Evolutionary conservation across 2,888 invertebrate species (phyloP).

Genomic region (Panopea generosa): DNA sequence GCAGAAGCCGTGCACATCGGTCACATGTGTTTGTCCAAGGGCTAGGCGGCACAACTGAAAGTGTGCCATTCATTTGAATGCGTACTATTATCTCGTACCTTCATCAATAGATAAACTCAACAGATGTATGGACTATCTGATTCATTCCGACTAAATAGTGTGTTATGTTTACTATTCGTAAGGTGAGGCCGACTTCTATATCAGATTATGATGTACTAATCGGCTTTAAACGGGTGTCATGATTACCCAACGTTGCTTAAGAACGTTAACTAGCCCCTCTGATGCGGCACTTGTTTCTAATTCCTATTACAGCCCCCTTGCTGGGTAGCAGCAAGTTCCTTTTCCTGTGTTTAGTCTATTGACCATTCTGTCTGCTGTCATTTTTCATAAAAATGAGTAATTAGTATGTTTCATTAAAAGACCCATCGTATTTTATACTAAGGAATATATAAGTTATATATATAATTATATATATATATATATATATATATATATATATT

Average conservation of each 20-base stretch:
- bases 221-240: slow-evolving; percentile 43
- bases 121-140: slow-evolving; percentile 53
- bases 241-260: slow-evolving; percentile 24
- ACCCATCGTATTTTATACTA: no score
- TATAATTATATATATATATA: no score
- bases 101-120: slow-evolving; percentile 50
- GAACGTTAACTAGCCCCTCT: slow-evolving; percentile 17
- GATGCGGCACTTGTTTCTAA: slow-evolving; percentile 34
- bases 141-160: slow-evolving; percentile 53
- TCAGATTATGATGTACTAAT: slow-evolving; percentile 33
- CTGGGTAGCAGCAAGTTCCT: background rate
- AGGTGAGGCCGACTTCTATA: slow-evolving; percentile 31
- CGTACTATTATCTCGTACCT: slow-evolving; percentile 31
- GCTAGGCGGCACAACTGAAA: slow-evolving; percentile 27
- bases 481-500: no score
- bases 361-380: no score
- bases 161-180: slow-evolving; percentile 19
- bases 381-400: no score
- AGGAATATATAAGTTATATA: no score
- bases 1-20: slow-evolving; percentile 25
- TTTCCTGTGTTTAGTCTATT: background rate
- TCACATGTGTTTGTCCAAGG: slow-evolving; percentile 44
- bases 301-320: slow-evolving; percentile 27
- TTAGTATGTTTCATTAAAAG: no score
- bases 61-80: slow-evolving; percentile 55